These are phyloP conservation scores for Sprattus sprattus DNA, from an alignment of 2,113 vertebrate species.

Conservation along the genomic window DNA sequence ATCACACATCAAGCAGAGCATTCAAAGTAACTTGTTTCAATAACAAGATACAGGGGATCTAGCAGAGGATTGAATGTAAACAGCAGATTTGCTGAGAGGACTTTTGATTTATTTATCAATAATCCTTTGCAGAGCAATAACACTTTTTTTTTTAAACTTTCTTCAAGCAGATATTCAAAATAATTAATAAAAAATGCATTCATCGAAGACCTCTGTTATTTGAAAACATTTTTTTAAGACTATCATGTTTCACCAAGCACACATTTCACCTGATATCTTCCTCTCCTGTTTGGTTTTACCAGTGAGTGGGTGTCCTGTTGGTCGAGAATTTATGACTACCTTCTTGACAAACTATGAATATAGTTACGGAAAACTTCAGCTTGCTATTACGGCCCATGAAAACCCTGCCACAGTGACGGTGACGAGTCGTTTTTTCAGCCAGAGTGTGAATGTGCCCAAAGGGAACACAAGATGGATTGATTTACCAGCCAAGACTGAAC, in stretches of 20 bases:
- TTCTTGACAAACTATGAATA: slow-evolving; percentile 44
- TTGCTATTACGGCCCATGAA: slow-evolving; percentile 39
- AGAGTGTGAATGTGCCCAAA: slow-evolving; percentile 18
- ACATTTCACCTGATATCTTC: background rate
- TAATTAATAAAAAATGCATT: too few species aligned
- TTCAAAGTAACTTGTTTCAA: background rate
- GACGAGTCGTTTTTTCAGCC: slow-evolving; percentile 22
- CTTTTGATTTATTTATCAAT: too few species aligned
- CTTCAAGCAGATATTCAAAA: too few species aligned
- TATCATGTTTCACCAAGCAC: background rate
- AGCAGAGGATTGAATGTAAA: too few species aligned
- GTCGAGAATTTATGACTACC: slow-evolving; percentile 53
- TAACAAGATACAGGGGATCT: too few species aligned
- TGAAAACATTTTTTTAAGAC: background rate
- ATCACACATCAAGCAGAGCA: background rate
- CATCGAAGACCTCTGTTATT: too few species aligned
- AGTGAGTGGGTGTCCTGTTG: slow-evolving; percentile 45
- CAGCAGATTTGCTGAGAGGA: too few species aligned
- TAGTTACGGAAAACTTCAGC: too few species aligned
- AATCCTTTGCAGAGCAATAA: too few species aligned
- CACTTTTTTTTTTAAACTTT: too few species aligned
- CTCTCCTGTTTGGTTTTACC: background rate
- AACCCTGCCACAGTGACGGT: slow-evolving; percentile 37
- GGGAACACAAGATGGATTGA: slow-evolving; percentile 32
- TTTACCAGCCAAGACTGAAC: slow-evolving; percentile 35